These are phyloP conservation scores for Caenorhabditis panamensis DNA, from an alignment of 2,888 invertebrate species.

Conservation along the genomic window DNA sequence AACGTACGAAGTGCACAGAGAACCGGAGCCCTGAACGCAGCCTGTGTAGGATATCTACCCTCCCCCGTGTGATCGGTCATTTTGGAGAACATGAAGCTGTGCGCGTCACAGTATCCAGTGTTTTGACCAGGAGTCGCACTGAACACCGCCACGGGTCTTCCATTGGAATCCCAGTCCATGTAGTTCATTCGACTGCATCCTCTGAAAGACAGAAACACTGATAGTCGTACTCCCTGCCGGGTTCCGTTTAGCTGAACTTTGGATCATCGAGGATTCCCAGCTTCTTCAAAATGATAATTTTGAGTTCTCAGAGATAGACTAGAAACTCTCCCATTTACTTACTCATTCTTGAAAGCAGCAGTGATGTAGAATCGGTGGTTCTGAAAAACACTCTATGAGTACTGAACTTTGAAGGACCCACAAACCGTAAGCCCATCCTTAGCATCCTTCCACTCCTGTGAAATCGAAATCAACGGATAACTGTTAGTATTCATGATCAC, in stretches of 20 bases:
- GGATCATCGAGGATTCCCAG: too few relatives aligned
- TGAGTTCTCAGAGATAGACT: too few relatives aligned
- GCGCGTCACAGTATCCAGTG: not conserved
- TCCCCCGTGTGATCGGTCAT: not conserved
- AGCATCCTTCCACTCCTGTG: conserved; percentile 6
- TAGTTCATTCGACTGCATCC: not conserved
- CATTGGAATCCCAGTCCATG: not conserved
- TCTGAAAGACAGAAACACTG: not conserved
- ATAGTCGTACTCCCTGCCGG: too few relatives aligned
- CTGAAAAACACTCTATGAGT: not conserved
- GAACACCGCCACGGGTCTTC: not conserved
- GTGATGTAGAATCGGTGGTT: conserved; percentile 18
- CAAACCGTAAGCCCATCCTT: not conserved
- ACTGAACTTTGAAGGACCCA: too few relatives aligned
- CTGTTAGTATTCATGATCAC: conserved; percentile 7
- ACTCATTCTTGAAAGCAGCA: conserved; percentile 20
- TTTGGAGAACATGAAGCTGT: not conserved
- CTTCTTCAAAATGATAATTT: too few relatives aligned
- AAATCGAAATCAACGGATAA: conserved; percentile 7
- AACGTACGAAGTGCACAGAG: conserved; percentile 25
- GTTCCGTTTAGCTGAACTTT: not conserved
- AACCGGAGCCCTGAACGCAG: conserved; percentile 10
- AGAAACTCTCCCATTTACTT: too few relatives aligned
- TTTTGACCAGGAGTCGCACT: not conserved
- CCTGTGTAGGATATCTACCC: conserved; percentile 12